phyloP scores from a whole-genome alignment of 2,113 vertebrate genomes.

The Abramis brama region DNA sequence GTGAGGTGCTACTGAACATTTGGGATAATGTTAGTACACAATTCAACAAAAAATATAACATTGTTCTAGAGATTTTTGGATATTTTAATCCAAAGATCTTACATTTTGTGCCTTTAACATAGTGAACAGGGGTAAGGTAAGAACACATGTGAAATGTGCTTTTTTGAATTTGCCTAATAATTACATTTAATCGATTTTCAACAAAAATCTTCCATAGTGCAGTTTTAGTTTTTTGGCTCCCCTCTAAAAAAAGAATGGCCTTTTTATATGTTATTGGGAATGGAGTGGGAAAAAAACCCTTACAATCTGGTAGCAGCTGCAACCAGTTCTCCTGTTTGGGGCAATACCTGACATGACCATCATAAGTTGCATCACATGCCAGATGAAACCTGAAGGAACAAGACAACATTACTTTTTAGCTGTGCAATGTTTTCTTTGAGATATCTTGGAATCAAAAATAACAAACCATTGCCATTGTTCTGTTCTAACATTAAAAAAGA shows the following conservation, averaged over 20 bases:
- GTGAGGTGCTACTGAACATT: too few relatives aligned
- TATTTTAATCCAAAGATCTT: too few relatives aligned
- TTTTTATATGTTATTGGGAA: not conserved
- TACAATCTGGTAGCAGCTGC: constrained; percentile 47
- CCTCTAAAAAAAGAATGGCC: not conserved
- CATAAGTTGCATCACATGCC: constrained; percentile 14
- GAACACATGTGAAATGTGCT: too few relatives aligned
- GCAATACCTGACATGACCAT: constrained; percentile 25
- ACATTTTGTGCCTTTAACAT: too few relatives aligned
- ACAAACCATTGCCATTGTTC: not conserved
- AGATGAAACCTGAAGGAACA: constrained; percentile 34
- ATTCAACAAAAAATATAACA: too few relatives aligned
- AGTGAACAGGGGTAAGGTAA: too few relatives aligned
- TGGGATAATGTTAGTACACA: too few relatives aligned
- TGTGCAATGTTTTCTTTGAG: too few relatives aligned
- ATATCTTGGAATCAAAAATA: too few relatives aligned
- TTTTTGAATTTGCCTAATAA: too few relatives aligned
- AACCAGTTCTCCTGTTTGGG: constrained; percentile 37
- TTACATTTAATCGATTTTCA: too few relatives aligned
- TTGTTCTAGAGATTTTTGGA: too few relatives aligned
- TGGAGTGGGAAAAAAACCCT: not conserved
- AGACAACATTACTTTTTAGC: not conserved
- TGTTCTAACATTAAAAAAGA: not conserved
- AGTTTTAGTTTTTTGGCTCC: not conserved
- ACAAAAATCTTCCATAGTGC: not conserved